Conservation (phyloP, 2,888 invertebrate species). For the Heliconius erato region DNA sequence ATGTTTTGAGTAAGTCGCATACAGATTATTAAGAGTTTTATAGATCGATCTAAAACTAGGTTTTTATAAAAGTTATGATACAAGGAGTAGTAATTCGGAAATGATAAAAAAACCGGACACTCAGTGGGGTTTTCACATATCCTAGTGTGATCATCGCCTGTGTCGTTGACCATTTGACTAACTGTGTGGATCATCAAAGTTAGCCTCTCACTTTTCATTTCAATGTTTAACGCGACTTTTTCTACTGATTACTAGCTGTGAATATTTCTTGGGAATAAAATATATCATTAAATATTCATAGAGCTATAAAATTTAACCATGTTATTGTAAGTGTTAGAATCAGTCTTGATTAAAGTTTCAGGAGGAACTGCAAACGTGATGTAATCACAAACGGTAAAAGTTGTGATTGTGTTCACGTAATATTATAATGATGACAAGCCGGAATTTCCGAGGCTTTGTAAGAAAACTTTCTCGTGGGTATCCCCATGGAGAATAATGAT, state of each 20-base stretch:
- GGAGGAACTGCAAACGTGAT: not conserved
- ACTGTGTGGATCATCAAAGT: not conserved
- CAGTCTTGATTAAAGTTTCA: not conserved
- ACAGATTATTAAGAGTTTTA: too few species aligned
- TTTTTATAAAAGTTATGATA: not conserved
- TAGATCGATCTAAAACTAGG: not conserved
- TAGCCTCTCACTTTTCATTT: slow-evolving; percentile 12
- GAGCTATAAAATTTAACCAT: not conserved
- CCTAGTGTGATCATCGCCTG: slow-evolving; percentile 42
- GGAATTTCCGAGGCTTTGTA: slow-evolving; percentile 66
- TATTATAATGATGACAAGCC: not conserved
- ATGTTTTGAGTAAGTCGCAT: too few species aligned
- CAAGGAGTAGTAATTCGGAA: not conserved
- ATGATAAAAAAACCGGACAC: slow-evolving; percentile 46
- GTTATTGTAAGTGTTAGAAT: not conserved
- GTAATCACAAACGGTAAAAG: slow-evolving; percentile 35
- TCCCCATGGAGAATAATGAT: slow-evolving; percentile 61
- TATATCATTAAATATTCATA: not conserved
- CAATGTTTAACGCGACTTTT: not conserved
- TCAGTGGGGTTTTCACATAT: slow-evolving; percentile 47
- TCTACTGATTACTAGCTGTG: not conserved
- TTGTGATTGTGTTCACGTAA: slow-evolving; percentile 29
- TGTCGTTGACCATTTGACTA: slow-evolving; percentile 35
- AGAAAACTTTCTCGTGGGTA: slow-evolving; percentile 73
- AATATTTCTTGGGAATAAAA: not conserved